Evolutionary conservation across 2,888 invertebrate species (phyloP), one percentile per base, ranked within the genome.

Genomic region (Acrobeloides nanus): DNA sequence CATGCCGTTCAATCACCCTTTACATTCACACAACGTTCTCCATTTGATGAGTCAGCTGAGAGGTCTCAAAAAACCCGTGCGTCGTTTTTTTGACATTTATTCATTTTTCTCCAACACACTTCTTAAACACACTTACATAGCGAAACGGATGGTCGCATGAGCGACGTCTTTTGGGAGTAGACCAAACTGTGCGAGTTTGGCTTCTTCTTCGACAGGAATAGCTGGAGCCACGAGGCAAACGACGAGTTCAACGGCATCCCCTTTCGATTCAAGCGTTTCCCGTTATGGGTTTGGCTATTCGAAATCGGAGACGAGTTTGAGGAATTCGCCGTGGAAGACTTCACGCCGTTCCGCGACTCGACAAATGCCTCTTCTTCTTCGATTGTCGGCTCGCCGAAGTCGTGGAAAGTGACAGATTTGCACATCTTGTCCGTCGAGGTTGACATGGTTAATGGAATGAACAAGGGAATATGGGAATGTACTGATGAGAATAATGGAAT

Each of bases 331-430:
- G 12, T 42, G 8, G 42, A 7, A 12, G 12, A 12, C 15, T 35
- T 35, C 37, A 15, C 10, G 10, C 7, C 34, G 7, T 23, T n/a
- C 6, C 12, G 32, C 23, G 38, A 46, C 15, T 44, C 24, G 4
- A 29, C 12, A 2, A 38, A 44, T n/a, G 24, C 24, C 6, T 44
- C 47, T 12, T 39, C 18, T 10, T 12, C 27, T 32, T 44, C 35
- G 12, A 24, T n/a, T 6, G 35, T 17, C 42, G 38, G 39, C 37
- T 66, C 66, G 24, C 55, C 49, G 48, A 68, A 66, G 43, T 68
- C 66, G 49, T 64, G 64, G 51, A 67, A 67, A 7, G 67, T 67
- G 35, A 67, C 64, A 34, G 65, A 66, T 45, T 66, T 66, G 46
- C 55, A 38, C 50, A 62, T 37, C 38, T 54, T n/a, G n/a, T n/a